Evolutionary conservation across 2,113 vertebrate species (phyloP), one percentile per base, ranked within the genome.

Genomic region (Arothron firmamentum): DNA sequence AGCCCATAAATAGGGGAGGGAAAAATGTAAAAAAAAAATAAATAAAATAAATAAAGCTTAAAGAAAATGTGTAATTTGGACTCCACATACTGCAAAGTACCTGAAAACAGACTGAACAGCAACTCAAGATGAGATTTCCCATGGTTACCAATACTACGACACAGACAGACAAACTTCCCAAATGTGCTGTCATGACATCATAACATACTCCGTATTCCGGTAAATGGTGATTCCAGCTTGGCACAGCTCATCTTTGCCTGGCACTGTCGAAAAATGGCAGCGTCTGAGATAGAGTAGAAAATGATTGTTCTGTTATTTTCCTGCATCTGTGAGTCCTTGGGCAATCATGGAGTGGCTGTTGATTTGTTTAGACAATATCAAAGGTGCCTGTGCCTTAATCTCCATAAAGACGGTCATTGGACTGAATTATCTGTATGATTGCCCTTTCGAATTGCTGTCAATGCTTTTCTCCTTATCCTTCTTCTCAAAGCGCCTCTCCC

Each of bases 361-460:
- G 82, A 82, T 88, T 87, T 87, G 79, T 85, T 85, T 85, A 84
- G 82, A 82, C 72, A 83, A 81, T 82, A 77, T 83, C 77, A 85
- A 65, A 83, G 75, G 74, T 70, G 60, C 77, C 7, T 43, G 55
- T 2, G 67, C 75, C 66, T 84, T 83, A 82, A 88, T 88, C 80
- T 81, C 77, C 87, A 87, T 85, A 75, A 89, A 87, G 83, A 75
- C 69, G 55, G 63, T 76, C 73, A 84, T 80, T 89, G 84, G 83
- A 78, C 84, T 80, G 83, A 81, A 85, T 89, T 89, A 88, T 88
- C 84, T 82, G 78, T 85, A 78, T 76, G 75, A 86, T 80, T 88
- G 88, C 85, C 85, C 83, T 87, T 88, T 87, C 75, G 82, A 86
- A 85, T 49, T 80, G 83, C 83, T 84, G 86, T 86, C 86, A 84